These are phyloP conservation scores for Salvator merianae DNA, from an alignment of 2,113 vertebrate genomes.

Conservation along the genomic window DNA sequence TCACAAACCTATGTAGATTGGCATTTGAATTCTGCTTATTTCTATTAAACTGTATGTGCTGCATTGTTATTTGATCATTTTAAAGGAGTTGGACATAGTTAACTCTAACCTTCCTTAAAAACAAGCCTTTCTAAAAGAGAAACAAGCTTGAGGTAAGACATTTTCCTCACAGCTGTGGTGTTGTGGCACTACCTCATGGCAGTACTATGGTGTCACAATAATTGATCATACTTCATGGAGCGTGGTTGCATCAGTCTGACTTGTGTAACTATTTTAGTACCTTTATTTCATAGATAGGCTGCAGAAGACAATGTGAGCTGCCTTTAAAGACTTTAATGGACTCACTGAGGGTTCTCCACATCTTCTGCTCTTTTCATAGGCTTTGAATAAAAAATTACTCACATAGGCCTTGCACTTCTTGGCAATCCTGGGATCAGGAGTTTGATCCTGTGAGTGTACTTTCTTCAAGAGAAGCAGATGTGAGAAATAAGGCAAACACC, in stretches of 20 bases:
- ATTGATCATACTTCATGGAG: conserved; percentile 33
- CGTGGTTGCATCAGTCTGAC: conserved; percentile 58
- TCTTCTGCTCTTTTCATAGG: not conserved
- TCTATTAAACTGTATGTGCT: conserved; percentile 53
- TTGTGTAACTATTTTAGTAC: conserved; percentile 66
- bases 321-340: conserved; percentile 32
- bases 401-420: conserved; percentile 43
- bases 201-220: conserved; percentile 42
- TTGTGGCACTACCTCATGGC: conserved; percentile 64
- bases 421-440: conserved; percentile 55
- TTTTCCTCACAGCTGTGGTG: conserved; percentile 59
- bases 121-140: conserved; percentile 40
- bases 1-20: conserved; percentile 37
- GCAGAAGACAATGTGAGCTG: conserved; percentile 31
- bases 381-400: not conserved
- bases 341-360: conserved; percentile 21
- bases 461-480: not conserved
- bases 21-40: conserved; percentile 45
- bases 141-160: conserved; percentile 39
- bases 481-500: not conserved
- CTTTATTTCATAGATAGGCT: conserved; percentile 61
- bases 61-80: not conserved
- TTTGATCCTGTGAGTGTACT: not conserved
- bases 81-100: conserved; percentile 41
- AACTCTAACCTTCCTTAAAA: conserved; percentile 47